These are phyloP conservation scores for Eutolmus rufibarbis DNA, from an alignment of 2,888 invertebrate species.

Conservation along the genomic window DNA sequence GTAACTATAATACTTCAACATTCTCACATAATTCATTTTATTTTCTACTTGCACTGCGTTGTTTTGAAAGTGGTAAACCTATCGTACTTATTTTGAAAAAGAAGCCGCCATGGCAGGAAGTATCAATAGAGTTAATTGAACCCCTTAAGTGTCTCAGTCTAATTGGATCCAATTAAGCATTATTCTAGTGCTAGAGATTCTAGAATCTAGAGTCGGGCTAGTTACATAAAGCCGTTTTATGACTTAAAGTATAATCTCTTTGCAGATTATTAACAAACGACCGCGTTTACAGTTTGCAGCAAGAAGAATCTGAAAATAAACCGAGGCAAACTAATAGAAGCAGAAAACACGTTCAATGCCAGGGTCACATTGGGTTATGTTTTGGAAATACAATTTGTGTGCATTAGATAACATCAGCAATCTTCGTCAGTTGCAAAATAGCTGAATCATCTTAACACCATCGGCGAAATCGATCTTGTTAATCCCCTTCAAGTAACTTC, in stretches of 20 bases:
- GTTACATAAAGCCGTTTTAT: neutral
- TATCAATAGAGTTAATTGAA: slow-evolving; percentile 3
- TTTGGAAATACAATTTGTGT: neutral
- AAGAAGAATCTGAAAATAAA: neutral
- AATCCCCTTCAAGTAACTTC: neutral
- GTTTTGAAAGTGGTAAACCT: neutral
- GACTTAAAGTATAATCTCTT: neutral
- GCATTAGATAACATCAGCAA: neutral
- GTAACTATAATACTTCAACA: neutral
- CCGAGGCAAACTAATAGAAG: neutral
- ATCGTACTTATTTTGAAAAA: neutral
- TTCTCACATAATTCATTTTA: neutral
- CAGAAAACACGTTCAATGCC: neutral
- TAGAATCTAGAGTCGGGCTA: neutral
- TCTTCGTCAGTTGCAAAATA: slow-evolving; percentile 8
- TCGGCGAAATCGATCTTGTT: slow-evolving; percentile 1
- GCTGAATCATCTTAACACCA: slow-evolving; percentile 17
- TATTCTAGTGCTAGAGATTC: slow-evolving; percentile 15
- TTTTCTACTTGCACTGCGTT: neutral
- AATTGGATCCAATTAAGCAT: slow-evolving; percentile 26
- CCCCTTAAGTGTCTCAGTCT: neutral
- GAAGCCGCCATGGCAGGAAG: neutral
- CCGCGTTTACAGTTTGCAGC: neutral
- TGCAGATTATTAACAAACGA: neutral
- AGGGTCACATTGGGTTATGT: neutral